These are phyloP conservation scores for Euthynnus affinis DNA, from an alignment of 2,797 vertebrate species.

Conservation along the genomic window DNA sequence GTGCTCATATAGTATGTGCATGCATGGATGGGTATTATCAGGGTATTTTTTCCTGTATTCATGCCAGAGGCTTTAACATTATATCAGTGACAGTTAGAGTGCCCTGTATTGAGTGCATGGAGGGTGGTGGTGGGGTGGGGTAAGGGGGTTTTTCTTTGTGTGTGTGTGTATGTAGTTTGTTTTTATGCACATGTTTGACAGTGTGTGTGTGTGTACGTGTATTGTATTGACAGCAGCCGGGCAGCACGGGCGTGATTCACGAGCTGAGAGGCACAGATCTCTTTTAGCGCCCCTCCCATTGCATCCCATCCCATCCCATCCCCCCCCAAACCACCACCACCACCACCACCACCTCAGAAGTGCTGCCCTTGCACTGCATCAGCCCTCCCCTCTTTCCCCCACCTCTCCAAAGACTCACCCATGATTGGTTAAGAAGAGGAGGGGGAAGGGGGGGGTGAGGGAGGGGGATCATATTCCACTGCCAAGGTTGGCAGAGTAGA, in stretches of 20 bases:
- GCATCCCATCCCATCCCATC: slow-evolving; percentile 42
- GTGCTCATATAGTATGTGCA: background rate
- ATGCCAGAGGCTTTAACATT: slow-evolving; percentile 43
- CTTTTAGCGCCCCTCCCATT: slow-evolving; percentile 48
- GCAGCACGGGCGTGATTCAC: slow-evolving; percentile 76
- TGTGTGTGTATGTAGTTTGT: slow-evolving; percentile 21
- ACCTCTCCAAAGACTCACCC: slow-evolving; percentile 69
- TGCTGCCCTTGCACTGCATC: slow-evolving; percentile 83
- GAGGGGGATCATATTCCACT: slow-evolving; percentile 65
- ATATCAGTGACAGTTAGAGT: slow-evolving; percentile 59
- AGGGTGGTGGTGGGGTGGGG: no score
- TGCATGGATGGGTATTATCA: slow-evolving; percentile 21
- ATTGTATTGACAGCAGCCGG: slow-evolving; percentile 68
- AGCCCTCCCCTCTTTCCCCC: slow-evolving; percentile 45
- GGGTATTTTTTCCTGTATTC: slow-evolving; percentile 41
- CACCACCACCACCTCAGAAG: slow-evolving; percentile 73
- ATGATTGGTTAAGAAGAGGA: slow-evolving; percentile 71
- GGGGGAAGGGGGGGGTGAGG: slow-evolving; percentile 26
- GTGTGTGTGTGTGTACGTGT: slow-evolving; percentile 41
- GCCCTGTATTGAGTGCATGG: slow-evolving; percentile 49
- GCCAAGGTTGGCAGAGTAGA: slow-evolving; percentile 69
- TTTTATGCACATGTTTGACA: slow-evolving; percentile 23
- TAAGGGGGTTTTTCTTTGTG: slow-evolving; percentile 8
- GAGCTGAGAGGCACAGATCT: slow-evolving; percentile 77
- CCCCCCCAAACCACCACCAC: slow-evolving; percentile 46